A percentile compares a stretch with the other conserved stretches of the same genome.
Conservation (phyloP, 2,113 vertebrate genomes). For the Paedocypris sp. region DNA sequence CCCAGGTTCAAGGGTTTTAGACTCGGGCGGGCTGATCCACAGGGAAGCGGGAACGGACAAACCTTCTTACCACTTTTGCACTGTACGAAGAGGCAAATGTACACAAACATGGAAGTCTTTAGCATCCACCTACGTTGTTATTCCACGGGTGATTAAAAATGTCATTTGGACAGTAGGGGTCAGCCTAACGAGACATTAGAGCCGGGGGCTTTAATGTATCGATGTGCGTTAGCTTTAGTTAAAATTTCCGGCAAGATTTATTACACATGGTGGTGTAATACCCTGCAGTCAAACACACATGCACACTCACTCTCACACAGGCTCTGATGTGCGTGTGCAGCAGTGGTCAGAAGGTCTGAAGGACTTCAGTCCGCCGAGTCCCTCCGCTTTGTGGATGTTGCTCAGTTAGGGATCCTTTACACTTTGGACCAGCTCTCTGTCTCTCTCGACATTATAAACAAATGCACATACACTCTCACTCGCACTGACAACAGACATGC, state of each 20-base stretch:
- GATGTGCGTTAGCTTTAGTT: too few species aligned
- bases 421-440: conserved; percentile 32
- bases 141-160: too few species aligned
- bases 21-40: conserved; percentile 49
- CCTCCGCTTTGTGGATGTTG: conserved; percentile 63
- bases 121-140: not conserved
- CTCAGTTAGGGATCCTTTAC: conserved; percentile 25
- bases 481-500: conserved; percentile 4
- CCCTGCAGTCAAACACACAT: not conserved
- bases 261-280: too few species aligned
- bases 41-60: conserved; percentile 60
- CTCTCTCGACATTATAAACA: conserved; percentile 25
- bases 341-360: conserved; percentile 62
- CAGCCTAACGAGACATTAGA: too few species aligned
- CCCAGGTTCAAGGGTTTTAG: conserved; percentile 23
- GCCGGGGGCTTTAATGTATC: too few species aligned
- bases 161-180: too few species aligned
- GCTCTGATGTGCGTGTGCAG: conserved; percentile 51
- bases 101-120: not conserved
- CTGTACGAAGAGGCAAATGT: conserved; percentile 20
- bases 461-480: conserved; percentile 16
- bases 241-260: too few species aligned
- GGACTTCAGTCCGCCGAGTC: conserved; percentile 63
- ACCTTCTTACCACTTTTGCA: conserved; percentile 69
- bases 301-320: conserved; percentile 13